Evolutionary conservation across 2,888 invertebrate genomes (phyloP), one percentile per base, ranked within the genome.

Genomic region (Apoderus coryli): DNA sequence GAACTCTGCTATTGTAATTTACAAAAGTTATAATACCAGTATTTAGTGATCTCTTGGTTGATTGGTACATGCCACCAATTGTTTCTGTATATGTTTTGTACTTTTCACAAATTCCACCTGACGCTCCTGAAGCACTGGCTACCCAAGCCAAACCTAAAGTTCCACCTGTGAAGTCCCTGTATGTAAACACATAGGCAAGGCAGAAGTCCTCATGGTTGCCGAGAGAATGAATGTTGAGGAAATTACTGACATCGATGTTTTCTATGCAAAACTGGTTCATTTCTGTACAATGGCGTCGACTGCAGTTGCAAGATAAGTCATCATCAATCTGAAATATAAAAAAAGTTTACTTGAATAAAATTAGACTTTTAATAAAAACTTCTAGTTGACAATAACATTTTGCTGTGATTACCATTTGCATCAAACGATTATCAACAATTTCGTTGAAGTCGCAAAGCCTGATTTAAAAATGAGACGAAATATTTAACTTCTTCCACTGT

Each of bases 141-240:
- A 99, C 98, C 98, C 98, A 99, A 3, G 98, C 98, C 26, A 99
- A 64, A 12, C 98, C 98, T 23, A 98, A 67, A 10, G 98, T 98
- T 36, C 98, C 98, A 5, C 93, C 93, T 11, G 90, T 90, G 56
- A 98, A 98, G 60, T 98, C 96, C 49, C 93, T 72, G 57, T 88
- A 88, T 1, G 98, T 98, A 62, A 99, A 95, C 38, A 98, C 90
- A 57, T 96, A 99, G n/a, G 98, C 96, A 39, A 99, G 71, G 56
- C 98, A 99, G 63, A 96, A 99, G 59, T 88, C 88, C 50, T 95
- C 88, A 57, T 98, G 98, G 63, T 98, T 90, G 33, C 85, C 82
- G 40, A 95, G 67, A 7, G 96, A 96, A 60, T 98, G 96, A 25
- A 96, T 71, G 62, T 98, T 98, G 34, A 98, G 69, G 62, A 95